Base-by-base conservation (phyloP, 2,888 invertebrate species). In the Penaeus monodon region DNA sequence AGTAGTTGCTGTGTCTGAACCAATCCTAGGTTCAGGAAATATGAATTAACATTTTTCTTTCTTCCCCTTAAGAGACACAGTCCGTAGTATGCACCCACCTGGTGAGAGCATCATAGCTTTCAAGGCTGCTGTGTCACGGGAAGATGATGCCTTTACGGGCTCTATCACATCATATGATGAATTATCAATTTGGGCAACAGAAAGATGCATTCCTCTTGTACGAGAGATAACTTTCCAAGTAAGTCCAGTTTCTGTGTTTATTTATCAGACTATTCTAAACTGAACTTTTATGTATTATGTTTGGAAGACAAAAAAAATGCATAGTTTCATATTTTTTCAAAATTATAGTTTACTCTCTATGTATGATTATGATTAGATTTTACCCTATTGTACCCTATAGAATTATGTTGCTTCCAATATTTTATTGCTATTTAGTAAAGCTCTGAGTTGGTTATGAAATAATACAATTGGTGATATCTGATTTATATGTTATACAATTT, bases 181-280 rank as follows among this genome's bases (percentile, higher is more conserved):
- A 91, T 92, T 99, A n/a, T 92, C 92, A 74, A 94, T 95, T 88
- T 99, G 99, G 99, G 94, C 96, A 0, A 95, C 96, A 89, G 96
- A 97, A 91, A 97, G 97, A 92, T 99, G 99, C 92, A 96, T 99
- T 68, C 99, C 99, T 0, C 93, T 99, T 24, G 99, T 99, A 0
- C 94, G 99, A 84, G 99, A 99, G 93, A 99, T 99, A 88, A 99
- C 99, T 0, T 99, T 99, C 93, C 82, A 88, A 81, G 89, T 89
- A 64, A 81, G 81, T 79, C 12, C 12, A 38, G 29, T 14, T 76
- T 29, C 29, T 76, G 20, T 76, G 29, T 20, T 2, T 38, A 22
- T 27, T 70, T 70, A 57, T 57, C 17, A 57, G 57, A 57, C 57
- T 3, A 57, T 57, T 17, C 17, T 57, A 20, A 17, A 17, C 10